phyloP scores from a whole-genome alignment of 2,113 vertebrate species.

The Pseudorasbora parva region DNA sequence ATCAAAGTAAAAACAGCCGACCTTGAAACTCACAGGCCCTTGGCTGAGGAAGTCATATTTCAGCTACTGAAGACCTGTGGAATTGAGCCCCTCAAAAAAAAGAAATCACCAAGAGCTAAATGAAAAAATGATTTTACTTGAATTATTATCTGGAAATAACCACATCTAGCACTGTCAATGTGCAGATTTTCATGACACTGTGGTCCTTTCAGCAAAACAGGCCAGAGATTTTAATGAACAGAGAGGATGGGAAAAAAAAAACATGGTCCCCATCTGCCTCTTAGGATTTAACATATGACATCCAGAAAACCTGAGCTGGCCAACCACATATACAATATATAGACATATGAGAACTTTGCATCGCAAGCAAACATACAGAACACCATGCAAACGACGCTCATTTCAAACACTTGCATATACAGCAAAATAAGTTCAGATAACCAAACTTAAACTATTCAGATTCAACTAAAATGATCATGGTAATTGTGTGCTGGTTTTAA shows the following conservation, averaged over 20 bases:
- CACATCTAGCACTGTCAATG: background rate
- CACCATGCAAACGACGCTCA: background rate
- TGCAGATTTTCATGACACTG: background rate
- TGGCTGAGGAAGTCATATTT: conserved; percentile 44
- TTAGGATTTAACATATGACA: background rate
- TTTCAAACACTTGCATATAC: background rate
- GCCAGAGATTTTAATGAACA: background rate
- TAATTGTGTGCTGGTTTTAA: conserved; percentile 9
- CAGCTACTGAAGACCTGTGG: conserved; percentile 34
- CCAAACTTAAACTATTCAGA: background rate
- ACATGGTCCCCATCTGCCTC: background rate
- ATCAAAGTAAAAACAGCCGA: conserved; percentile 17
- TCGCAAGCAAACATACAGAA: background rate
- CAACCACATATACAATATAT: background rate
- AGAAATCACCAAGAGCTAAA: conserved; percentile 3
- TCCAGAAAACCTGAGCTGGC: background rate
- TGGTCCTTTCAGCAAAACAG: background rate
- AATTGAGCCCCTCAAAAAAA: conserved; percentile 32
- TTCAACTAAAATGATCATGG: conserved; percentile 4
- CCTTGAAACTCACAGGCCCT: conserved; percentile 41
- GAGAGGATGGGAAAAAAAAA: background rate
- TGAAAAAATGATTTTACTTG: background rate
- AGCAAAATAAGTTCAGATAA: background rate
- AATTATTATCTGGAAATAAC: conserved; percentile 33
- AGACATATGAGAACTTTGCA: background rate